phyloP scores from a whole-genome alignment of 92 coral and sea anemone genomes.

The Phenganax subtilis region DNA sequence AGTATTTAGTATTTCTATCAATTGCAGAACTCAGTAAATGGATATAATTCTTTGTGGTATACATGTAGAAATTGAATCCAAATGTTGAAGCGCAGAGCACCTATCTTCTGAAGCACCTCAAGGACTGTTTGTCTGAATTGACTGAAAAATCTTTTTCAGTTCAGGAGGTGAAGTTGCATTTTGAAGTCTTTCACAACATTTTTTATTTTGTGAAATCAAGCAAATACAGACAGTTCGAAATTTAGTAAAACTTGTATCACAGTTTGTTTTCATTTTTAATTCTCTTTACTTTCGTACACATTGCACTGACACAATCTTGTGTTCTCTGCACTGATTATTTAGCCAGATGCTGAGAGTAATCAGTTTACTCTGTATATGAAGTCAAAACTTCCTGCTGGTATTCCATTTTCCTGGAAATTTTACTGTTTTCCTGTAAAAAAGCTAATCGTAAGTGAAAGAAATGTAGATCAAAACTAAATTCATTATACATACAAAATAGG shows the following conservation, averaged over 20 bases:
- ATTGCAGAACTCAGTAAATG: too few relatives aligned
- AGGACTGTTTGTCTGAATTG: constrained; percentile 56
- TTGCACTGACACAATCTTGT: not conserved
- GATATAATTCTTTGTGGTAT: too few relatives aligned
- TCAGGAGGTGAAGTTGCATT: constrained; percentile 51
- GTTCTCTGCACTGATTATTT: not conserved
- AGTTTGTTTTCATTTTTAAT: not conserved
- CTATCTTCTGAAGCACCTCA: constrained; percentile 63
- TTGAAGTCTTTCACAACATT: not conserved
- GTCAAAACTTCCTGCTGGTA: constrained; percentile 71
- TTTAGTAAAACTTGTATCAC: too few relatives aligned
- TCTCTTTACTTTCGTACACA: too few relatives aligned
- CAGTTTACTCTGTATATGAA: constrained; percentile 53
- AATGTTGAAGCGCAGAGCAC: constrained; percentile 75
- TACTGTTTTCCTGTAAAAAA: constrained; percentile 52
- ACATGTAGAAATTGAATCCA: constrained; percentile 74
- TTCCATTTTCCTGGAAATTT: constrained; percentile 82
- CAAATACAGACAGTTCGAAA: too few relatives aligned
- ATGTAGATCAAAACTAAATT: not conserved
- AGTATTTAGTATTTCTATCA: too few relatives aligned
- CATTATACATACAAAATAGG: not conserved
- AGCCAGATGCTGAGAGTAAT: constrained; percentile 32
- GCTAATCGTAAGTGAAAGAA: constrained; percentile 42
- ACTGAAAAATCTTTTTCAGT: constrained; percentile 52
- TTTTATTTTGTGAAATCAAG: too few relatives aligned